A percentile compares a stretch with the other conserved stretches of the same genome.
Evolutionary conservation across 35 echinoderm and acorn worm genomes (phyloP).

Genomic region (Heliocidaris tuberculata): DNA sequence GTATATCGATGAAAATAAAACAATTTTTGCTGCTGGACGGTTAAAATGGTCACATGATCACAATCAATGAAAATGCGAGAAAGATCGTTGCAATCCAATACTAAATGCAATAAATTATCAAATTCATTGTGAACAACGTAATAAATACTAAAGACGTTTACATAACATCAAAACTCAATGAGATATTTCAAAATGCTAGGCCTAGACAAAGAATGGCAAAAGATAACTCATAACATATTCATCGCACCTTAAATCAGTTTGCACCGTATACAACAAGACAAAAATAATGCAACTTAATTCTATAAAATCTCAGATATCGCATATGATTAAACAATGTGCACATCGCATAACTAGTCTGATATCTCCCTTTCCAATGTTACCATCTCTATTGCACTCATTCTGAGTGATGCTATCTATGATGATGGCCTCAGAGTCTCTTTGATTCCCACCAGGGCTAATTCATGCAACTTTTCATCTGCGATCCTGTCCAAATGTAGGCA

Average conservation of each 20-base stretch:
- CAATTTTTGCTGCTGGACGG: neutral
- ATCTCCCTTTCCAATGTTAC: neutral
- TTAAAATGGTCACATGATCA: neutral
- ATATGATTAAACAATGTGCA: neutral
- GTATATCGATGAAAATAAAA: neutral
- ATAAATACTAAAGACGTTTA: neutral
- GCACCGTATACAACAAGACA: slow-evolving; percentile 9
- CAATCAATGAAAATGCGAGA: neutral
- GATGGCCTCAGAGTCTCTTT: neutral
- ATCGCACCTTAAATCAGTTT: slow-evolving; percentile 11
- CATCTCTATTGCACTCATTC: neutral
- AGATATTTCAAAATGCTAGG: neutral
- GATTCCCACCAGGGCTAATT: neutral
- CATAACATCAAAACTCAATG: neutral
- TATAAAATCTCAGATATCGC: neutral
- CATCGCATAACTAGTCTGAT: slow-evolving; percentile 16
- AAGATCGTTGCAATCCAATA: neutral
- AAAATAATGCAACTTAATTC: slow-evolving; percentile 13
- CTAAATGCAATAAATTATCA: neutral
- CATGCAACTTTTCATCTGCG: neutral
- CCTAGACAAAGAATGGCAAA: neutral
- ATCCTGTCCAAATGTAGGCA: neutral
- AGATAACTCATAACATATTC: neutral
- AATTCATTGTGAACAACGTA: neutral
- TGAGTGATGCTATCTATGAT: neutral